A percentile compares a stretch with the other conserved stretches of the same genome.
Conservation (phyloP, 2,797 vertebrate species). For the Limosa lapponica region DNA sequence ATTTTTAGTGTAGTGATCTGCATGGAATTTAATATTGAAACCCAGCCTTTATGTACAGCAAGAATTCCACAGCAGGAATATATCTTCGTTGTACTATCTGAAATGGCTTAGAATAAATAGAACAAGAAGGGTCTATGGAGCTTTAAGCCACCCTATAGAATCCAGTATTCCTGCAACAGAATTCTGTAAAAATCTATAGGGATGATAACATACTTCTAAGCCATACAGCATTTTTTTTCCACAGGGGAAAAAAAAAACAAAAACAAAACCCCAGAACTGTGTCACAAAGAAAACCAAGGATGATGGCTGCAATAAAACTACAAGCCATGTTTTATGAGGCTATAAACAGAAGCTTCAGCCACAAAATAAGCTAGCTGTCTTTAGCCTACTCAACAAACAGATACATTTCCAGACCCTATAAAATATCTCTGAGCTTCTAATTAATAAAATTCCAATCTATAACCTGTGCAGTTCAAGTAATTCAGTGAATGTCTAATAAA, state of each 20-base stretch:
- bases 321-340: background rate
- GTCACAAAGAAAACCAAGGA: background rate
- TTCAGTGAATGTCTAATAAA: background rate
- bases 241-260: rapidly evolving
- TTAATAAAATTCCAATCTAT: background rate
- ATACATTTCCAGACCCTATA: background rate
- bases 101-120: background rate
- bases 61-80: background rate
- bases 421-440: background rate
- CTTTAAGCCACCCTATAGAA: background rate
- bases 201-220: background rate
- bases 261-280: rapidly evolving
- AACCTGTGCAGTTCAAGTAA: background rate
- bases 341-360: background rate
- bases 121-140: background rate
- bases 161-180: background rate
- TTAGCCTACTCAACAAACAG: background rate
- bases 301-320: slow-evolving; percentile 7
- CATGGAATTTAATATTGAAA: background rate
- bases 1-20: background rate
- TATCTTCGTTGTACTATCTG: background rate
- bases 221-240: background rate
- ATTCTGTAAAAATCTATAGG: background rate
- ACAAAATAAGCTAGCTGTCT: background rate
- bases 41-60: background rate